Conservation (phyloP, 2,888 invertebrate genomes). For the Ochropleura plecta region DNA sequence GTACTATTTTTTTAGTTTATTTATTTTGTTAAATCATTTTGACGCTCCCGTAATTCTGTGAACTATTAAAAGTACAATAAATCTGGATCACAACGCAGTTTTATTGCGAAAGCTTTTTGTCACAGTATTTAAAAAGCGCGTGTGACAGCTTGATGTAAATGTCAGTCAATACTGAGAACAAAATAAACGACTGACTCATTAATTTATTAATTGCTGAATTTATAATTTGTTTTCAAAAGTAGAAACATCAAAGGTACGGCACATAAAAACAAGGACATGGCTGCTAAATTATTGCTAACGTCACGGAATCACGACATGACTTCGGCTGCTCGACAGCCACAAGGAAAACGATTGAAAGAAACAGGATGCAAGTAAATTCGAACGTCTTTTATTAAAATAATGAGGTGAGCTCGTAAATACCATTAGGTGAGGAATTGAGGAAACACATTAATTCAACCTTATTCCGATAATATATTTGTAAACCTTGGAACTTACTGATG, state of each 20-base stretch:
- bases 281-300: slow-evolving; percentile 27
- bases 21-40: slow-evolving; percentile 31
- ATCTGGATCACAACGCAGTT: slow-evolving; percentile 37
- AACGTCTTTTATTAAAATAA: slow-evolving; percentile 53
- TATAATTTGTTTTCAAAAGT: slow-evolving; percentile 24
- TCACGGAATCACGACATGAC: slow-evolving; percentile 24
- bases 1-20: slow-evolving; percentile 15
- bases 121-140: slow-evolving; percentile 20
- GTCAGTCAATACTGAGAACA: slow-evolving; percentile 5
- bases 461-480: slow-evolving; percentile 72
- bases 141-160: slow-evolving; percentile 25
- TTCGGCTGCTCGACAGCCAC: slow-evolving; percentile 5
- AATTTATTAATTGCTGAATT: slow-evolving; percentile 20
- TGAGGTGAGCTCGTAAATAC: slow-evolving; percentile 62
- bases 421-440: slow-evolving; percentile 67
- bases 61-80: slow-evolving; percentile 44
- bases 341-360: slow-evolving; percentile 50
- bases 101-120: slow-evolving; percentile 39
- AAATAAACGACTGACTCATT: slow-evolving; percentile 36
- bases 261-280: slow-evolving; percentile 17
- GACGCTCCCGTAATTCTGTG: slow-evolving; percentile 22
- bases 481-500: slow-evolving; percentile 61
- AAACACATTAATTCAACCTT: slow-evolving; percentile 72
- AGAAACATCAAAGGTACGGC: slow-evolving; percentile 14
- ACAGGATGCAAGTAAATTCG: slow-evolving; percentile 41